A percentile compares a stretch with the other conserved stretches of the same genome.
phyloP scores from a whole-genome alignment of 2,888 invertebrate genomes.

The Agrochola lota region DNA sequence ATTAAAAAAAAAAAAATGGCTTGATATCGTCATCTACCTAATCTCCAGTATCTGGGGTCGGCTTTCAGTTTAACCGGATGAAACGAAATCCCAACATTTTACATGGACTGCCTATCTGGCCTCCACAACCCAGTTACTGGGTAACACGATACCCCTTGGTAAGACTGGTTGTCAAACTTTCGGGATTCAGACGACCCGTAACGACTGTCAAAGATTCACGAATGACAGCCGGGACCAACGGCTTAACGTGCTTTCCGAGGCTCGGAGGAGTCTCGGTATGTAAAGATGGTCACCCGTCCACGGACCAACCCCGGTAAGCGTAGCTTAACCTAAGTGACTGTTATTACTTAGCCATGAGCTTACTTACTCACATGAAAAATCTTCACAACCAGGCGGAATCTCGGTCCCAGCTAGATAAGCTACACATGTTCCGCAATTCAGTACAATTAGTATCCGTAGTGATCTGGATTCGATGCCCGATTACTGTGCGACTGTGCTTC shows the following conservation, averaged over 20 bases:
- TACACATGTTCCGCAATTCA: slow-evolving; percentile 32
- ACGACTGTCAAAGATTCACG: too few species aligned
- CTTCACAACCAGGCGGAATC: neutral
- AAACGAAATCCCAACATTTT: neutral
- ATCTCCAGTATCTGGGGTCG: neutral
- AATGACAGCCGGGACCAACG: too few species aligned
- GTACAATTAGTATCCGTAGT: slow-evolving; percentile 32
- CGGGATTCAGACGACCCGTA: neutral
- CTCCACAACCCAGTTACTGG: neutral
- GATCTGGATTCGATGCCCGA: slow-evolving; percentile 29
- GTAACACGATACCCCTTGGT: neutral
- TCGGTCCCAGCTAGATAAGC: slow-evolving; percentile 3
- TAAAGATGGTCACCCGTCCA: too few species aligned
- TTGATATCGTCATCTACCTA: neutral
- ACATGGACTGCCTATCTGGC: neutral
- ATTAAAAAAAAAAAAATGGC: too few species aligned
- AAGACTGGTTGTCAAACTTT: neutral
- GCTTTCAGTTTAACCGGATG: neutral
- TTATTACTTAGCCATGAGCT: too few species aligned
- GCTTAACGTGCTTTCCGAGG: too few species aligned
- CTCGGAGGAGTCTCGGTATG: too few species aligned
- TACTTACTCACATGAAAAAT: neutral
- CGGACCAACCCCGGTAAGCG: too few species aligned
- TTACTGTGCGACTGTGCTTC: slow-evolving; percentile 38
- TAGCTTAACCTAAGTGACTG: too few species aligned